Percentiles rank a stretch among this genome's conserved stretches.
Evolutionary conservation across 2,113 vertebrate species (phyloP).

Genomic region (Nyctibius bracteatus): DNA sequence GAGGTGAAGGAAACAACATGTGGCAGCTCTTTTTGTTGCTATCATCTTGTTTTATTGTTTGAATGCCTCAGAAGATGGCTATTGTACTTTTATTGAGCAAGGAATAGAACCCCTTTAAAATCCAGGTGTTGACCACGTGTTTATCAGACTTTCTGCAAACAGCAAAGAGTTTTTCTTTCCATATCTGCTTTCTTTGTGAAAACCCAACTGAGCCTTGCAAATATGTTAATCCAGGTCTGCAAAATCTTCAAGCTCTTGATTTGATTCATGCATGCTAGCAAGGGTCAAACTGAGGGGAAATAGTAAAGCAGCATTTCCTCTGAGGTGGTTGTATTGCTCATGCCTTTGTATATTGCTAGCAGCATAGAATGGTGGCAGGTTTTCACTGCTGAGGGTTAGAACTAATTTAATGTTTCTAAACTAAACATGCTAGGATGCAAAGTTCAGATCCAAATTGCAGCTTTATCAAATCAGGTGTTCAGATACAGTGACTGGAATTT

Average conservation of each 20-base stretch:
- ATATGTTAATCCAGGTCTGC: conserved; percentile 57
- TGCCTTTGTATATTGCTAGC: background rate
- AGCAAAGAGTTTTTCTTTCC: conserved; percentile 54
- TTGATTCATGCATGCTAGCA: conserved; percentile 33
- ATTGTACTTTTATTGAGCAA: conserved; percentile 67
- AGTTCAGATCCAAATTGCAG: background rate
- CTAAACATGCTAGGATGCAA: background rate
- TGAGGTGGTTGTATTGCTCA: conserved; percentile 13
- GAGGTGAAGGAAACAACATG: conserved; percentile 57
- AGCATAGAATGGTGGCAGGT: background rate
- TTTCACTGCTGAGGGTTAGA: background rate
- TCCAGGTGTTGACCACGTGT: conserved; percentile 72
- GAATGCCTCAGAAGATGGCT: conserved; percentile 65
- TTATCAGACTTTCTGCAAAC: conserved; percentile 57
- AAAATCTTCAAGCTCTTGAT: conserved; percentile 61
- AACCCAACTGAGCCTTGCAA: conserved; percentile 49
- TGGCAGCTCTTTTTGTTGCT: conserved; percentile 51
- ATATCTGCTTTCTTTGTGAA: conserved; percentile 46
- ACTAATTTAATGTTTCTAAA: conserved; percentile 18
- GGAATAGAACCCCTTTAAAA: conserved; percentile 51
- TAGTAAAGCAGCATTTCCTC: conserved; percentile 20
- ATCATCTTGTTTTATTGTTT: conserved; percentile 66
- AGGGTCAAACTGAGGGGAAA: conserved; percentile 53
- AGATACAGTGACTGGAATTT: background rate
- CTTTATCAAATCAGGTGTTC: background rate